Conservation (phyloP, 1,140 invertebrate genomes). For the Pachypsylla venusta region DNA sequence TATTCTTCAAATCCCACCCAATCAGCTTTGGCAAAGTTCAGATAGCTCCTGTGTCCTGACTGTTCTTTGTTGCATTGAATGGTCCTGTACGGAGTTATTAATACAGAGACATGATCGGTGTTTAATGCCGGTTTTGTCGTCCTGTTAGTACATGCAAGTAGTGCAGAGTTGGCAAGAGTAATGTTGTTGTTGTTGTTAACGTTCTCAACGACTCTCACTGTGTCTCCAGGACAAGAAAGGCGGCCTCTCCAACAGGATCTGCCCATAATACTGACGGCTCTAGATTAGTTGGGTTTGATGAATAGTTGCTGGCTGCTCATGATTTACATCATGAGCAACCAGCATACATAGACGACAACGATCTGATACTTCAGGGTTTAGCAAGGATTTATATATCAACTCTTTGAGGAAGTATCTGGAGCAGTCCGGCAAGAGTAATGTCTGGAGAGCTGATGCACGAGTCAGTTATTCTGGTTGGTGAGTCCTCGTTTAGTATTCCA, state of each 20-base stretch:
- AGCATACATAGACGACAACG: no score
- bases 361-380: no score
- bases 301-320: no score
- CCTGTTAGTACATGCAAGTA: background rate
- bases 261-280: no score
- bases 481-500: background rate
- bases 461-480: background rate
- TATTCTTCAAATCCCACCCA: background rate
- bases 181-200: no score
- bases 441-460: background rate
- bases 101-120: background rate
- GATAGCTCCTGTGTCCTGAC: background rate
- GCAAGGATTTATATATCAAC: no score
- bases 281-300: no score
- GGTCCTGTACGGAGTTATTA: background rate
- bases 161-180: background rate
- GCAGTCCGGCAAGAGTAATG: background rate
- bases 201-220: no score
- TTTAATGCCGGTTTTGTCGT: background rate
- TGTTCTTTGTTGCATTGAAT: background rate
- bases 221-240: no score
- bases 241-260: no score
- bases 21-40: conserved; percentile 6
- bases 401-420: no score
- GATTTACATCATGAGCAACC: no score